A percentile compares a stretch with the other conserved stretches of the same genome.
Conservation (phyloP, 2,797 vertebrate genomes). For the Ptychobarbus kaznakovi region DNA sequence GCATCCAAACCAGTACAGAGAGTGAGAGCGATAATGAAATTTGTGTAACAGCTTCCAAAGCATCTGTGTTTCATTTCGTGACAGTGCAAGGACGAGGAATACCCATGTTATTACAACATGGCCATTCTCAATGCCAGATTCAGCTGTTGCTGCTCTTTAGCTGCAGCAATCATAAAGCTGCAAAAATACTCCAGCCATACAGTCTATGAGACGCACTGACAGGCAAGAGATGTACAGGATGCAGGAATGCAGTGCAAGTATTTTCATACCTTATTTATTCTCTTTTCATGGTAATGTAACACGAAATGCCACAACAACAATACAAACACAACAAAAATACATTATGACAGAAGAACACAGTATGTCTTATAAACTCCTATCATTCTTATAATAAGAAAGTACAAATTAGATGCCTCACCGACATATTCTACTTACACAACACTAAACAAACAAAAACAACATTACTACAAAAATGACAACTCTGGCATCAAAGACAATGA, state of each 20-base stretch:
- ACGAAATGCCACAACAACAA: no score
- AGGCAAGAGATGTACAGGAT: constrained; percentile 25
- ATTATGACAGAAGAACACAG: no score
- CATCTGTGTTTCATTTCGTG: constrained; percentile 78
- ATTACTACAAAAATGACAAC: no score
- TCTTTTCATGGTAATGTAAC: no score
- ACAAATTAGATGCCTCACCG: no score
- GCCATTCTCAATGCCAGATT: constrained; percentile 64
- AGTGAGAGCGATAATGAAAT: constrained; percentile 57
- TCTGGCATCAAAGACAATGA: no score
- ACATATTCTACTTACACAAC: no score
- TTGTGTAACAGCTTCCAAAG: constrained; percentile 66
- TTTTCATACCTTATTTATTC: no score
- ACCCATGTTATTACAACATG: constrained; percentile 73
- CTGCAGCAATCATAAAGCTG: constrained; percentile 46
- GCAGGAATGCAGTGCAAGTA: constrained; percentile 18
- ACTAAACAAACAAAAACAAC: no score
- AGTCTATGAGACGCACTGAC: constrained; percentile 15
- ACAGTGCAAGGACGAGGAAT: constrained; percentile 70
- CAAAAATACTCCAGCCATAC: constrained; percentile 52
- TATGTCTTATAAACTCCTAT: no score
- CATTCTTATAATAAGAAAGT: no score
- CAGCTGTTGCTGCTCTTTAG: constrained; percentile 59
- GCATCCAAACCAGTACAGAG: constrained; percentile 58
- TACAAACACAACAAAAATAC: no score